phyloP scores from a whole-genome alignment of 2,888 invertebrate genomes.

The Graphium colonna region DNA sequence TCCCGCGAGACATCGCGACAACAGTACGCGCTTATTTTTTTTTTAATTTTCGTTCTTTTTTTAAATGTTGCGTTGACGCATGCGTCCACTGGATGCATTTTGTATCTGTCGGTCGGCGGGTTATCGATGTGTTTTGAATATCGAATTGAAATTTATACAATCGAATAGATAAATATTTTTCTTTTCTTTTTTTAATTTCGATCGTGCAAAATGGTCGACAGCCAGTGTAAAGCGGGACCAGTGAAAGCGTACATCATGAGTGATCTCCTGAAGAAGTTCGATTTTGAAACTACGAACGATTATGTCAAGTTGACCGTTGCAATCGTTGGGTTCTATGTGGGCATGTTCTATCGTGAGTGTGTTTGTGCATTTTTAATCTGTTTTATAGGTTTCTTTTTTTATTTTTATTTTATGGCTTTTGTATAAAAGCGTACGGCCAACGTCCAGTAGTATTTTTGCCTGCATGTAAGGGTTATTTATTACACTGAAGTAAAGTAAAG shows the following conservation, averaged over 20 bases:
- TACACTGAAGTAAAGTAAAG: too few species aligned
- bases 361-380: constrained; percentile 28
- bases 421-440: not conserved
- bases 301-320: constrained; percentile 58
- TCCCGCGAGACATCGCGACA: constrained; percentile 31
- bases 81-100: constrained; percentile 48
- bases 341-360: constrained; percentile 66
- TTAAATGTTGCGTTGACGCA: constrained; percentile 34
- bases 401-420: constrained; percentile 2
- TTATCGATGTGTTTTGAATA: constrained; percentile 58
- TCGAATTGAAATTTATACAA: constrained; percentile 32
- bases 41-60: constrained; percentile 1
- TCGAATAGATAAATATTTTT: not conserved
- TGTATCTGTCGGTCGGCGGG: constrained; percentile 48
- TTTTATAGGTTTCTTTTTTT: constrained; percentile 13
- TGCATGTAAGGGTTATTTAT: too few species aligned
- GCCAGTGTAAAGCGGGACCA: constrained; percentile 60
- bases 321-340: constrained; percentile 62
- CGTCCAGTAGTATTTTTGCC: too few species aligned
- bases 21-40: constrained; percentile 27
- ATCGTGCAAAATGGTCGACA: constrained; percentile 57
- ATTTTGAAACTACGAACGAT: constrained; percentile 60
- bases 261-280: constrained; percentile 66
- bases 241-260: constrained; percentile 73
- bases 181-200: not conserved